Base-by-base conservation (phyloP, 1,140 invertebrate species). In the Scylla paramamosain region DNA sequence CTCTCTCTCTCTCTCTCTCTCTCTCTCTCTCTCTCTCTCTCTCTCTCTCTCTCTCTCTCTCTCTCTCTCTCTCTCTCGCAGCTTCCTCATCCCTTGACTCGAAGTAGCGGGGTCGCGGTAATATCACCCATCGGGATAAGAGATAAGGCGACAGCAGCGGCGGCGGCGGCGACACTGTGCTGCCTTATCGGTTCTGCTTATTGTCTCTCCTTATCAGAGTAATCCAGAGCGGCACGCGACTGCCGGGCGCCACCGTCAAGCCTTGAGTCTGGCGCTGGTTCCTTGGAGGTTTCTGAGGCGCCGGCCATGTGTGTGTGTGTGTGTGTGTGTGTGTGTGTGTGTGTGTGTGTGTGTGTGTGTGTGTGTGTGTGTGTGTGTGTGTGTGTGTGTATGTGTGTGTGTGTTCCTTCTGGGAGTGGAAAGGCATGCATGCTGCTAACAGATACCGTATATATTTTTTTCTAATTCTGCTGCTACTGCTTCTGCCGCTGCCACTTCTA, bases 281-380 rank as follows among this genome's bases (percentile, higher is more conserved):
- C 67, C 67, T n/a, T 77, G 0, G 67, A 20, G 20, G 12, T 8
- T 77, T n/a, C 16, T n/a, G 46, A 88, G n/a, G 46, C n/a, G 20
- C 67, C 16, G 67, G 20, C 67, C 67, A n/a, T 77, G 67, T 77
- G 67, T n/a, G 67, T 77, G 67, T 77, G 67, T 77, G 67, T 7
- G 52, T 59, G 52, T 59, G 39, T 20, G 84, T 87, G n/a, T 87
- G 84, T 88, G 45, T 32, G 28, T 88, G 29, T 88, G 86, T 29
- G 16, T 88, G 45, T 31, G 45, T 25, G 2, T 46, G 86, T 88
- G 86, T 29, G 86, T 20, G 31, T 88, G 86, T 87, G 52, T 59
- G 84, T 87, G 84, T 39, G 39, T 87, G 84, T 87, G 84, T 29
- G 84, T 87, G 52, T 59, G 52, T 59, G 52, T 59, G 52, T 59